phyloP scores from a whole-genome alignment of 37 sponge, comb jelly and placozoan genomes.

The Tethya wilhelma region DNA sequence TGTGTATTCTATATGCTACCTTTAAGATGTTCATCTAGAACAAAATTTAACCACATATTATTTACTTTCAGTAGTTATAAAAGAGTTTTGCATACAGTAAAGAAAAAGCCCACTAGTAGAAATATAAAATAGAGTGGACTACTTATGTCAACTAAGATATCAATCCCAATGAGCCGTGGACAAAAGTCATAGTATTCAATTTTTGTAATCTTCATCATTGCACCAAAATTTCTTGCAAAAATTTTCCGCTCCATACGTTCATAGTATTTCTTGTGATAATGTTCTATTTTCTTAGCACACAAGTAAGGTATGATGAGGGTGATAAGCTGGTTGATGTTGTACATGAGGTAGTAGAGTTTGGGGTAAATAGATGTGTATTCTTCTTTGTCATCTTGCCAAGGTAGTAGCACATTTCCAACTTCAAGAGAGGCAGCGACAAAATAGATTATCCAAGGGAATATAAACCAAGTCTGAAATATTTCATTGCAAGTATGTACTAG shows the following conservation, averaged over 20 bases:
- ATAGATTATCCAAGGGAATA: constrained; percentile 28
- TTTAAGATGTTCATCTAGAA: no score
- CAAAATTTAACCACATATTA: no score
- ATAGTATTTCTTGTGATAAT: constrained; percentile 11
- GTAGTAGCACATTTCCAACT: constrained; percentile 8
- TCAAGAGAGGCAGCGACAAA: constrained; percentile 11
- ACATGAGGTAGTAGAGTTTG: constrained; percentile 1
- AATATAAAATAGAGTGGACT: constrained; percentile 19
- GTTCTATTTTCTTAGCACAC: constrained; percentile 19
- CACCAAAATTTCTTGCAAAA: no score
- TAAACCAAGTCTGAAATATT: constrained; percentile 32
- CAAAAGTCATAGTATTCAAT: neutral
- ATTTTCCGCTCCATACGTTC: no score
- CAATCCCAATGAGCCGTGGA: constrained; percentile 3
- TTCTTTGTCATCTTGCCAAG: constrained; percentile 5
- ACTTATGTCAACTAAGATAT: neutral
- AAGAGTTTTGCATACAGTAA: no score
- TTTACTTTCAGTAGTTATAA: no score
- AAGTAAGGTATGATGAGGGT: constrained; percentile 6
- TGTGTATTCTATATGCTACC: no score
- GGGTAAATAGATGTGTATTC: neutral
- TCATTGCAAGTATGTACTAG: neutral
- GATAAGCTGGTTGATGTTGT: constrained; percentile 24
- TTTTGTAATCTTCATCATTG: neutral
- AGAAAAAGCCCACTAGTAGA: constrained; percentile 13